These are phyloP conservation scores for Elegia similella DNA, from an alignment of 2,888 invertebrate species.

Conservation along the genomic window DNA sequence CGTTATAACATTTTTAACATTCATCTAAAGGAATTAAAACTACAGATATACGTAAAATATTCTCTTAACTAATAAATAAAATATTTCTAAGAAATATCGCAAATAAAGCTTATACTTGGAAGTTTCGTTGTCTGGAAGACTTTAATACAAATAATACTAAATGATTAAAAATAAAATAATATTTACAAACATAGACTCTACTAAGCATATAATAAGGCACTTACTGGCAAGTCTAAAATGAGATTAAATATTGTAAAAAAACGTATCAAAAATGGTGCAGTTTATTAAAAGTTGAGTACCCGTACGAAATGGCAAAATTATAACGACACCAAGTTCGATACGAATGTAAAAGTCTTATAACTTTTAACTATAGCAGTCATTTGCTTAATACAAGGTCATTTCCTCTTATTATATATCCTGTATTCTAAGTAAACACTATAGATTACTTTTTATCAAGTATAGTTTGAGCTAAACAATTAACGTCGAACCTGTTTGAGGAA, in stretches of 20 bases:
- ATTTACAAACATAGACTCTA: constrained; percentile 10
- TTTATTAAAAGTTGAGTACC: neutral
- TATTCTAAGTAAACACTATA: no score
- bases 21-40: constrained; percentile 17
- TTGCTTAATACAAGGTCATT: no score
- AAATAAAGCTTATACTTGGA: constrained; percentile 28
- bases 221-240: constrained; percentile 43
- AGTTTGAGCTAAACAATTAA: no score
- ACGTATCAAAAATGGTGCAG: neutral
- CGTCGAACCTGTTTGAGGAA: no score
- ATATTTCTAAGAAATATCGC: constrained; percentile 13
- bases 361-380: no score
- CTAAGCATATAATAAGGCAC: constrained; percentile 37
- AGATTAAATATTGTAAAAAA: neutral
- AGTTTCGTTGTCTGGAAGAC: constrained; percentile 29
- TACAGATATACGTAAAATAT: neutral
- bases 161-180: constrained; percentile 13
- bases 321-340: neutral
- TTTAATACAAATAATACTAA: constrained; percentile 10
- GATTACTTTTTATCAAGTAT: no score
- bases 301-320: neutral
- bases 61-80: constrained; percentile 3
- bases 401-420: no score
- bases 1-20: neutral
- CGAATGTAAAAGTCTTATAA: neutral